These are phyloP conservation scores for Gonocerus acuteangulatus DNA, from an alignment of 2,888 invertebrate genomes.

Conservation along the genomic window DNA sequence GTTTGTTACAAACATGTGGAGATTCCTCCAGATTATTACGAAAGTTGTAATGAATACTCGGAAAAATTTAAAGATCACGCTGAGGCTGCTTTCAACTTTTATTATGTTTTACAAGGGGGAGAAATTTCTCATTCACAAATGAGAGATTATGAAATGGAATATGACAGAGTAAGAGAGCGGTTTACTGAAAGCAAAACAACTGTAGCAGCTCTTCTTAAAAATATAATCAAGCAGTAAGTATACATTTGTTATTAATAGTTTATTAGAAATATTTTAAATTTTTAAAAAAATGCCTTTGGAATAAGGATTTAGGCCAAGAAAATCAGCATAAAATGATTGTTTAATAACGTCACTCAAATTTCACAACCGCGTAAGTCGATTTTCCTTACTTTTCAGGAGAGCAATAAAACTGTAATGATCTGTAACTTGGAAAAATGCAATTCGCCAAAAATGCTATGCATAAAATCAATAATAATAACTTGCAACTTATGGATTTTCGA, in stretches of 20 bases:
- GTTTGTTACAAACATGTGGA: slow-evolving; percentile 22
- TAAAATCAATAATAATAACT: no score
- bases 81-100: slow-evolving; percentile 30
- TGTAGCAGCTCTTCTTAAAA: slow-evolving; percentile 18
- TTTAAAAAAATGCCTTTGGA: neutral
- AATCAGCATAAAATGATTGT: no score
- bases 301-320: no score
- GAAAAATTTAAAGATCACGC: slow-evolving; percentile 28
- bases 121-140: slow-evolving; percentile 27
- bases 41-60: slow-evolving; percentile 24
- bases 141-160: slow-evolving; percentile 29
- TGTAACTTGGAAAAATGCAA: no score
- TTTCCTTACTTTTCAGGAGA: no score
- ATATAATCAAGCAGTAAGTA: slow-evolving; percentile 28
- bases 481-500: no score
- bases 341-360: no score
- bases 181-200: slow-evolving; percentile 27
- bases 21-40: slow-evolving; percentile 20
- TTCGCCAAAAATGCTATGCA: no score
- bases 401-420: no score
- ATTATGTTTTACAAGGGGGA: slow-evolving; percentile 23
- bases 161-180: slow-evolving; percentile 27
- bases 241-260: neutral
- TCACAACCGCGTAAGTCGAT: no score
- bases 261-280: slow-evolving; percentile 1